Percentiles rank a stretch among this genome's conserved stretches.
Conservation (phyloP, 2,113 vertebrate species). For the Tetrax tetrax region DNA sequence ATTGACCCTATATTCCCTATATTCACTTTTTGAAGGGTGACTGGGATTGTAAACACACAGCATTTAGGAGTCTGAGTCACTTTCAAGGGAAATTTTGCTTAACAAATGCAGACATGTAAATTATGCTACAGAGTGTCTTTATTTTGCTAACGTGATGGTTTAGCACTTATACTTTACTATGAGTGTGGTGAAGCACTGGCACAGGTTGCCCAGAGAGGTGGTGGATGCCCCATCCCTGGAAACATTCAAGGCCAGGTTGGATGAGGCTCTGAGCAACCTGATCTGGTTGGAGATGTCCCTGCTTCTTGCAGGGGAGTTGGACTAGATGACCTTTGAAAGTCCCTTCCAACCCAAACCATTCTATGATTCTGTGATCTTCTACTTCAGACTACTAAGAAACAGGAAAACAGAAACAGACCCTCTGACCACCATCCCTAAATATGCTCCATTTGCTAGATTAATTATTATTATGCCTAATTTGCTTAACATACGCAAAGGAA, state of each 20-base stretch:
- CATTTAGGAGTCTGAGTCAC: not conserved
- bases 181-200: too few relatives aligned
- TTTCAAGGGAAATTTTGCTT: not conserved
- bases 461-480: not conserved
- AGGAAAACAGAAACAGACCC: not conserved
- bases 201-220: too few relatives aligned
- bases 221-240: too few relatives aligned
- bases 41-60: not conserved
- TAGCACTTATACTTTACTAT: not conserved
- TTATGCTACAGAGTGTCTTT: not conserved
- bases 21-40: not conserved
- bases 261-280: too few relatives aligned
- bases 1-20: not conserved
- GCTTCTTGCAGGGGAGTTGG: too few relatives aligned
- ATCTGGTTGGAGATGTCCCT: too few relatives aligned
- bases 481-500: not conserved
- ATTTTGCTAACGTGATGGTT: not conserved
- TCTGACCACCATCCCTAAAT: fast-evolving
- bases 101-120: not conserved
- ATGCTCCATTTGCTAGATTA: not conserved
- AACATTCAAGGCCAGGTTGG: too few relatives aligned
- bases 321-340: too few relatives aligned
- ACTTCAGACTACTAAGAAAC: not conserved
- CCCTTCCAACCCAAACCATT: too few relatives aligned
- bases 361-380: not conserved